These are phyloP conservation scores for Chaenocephalus aceratus DNA, from an alignment of 2,113 vertebrate genomes.

Conservation along the genomic window DNA sequence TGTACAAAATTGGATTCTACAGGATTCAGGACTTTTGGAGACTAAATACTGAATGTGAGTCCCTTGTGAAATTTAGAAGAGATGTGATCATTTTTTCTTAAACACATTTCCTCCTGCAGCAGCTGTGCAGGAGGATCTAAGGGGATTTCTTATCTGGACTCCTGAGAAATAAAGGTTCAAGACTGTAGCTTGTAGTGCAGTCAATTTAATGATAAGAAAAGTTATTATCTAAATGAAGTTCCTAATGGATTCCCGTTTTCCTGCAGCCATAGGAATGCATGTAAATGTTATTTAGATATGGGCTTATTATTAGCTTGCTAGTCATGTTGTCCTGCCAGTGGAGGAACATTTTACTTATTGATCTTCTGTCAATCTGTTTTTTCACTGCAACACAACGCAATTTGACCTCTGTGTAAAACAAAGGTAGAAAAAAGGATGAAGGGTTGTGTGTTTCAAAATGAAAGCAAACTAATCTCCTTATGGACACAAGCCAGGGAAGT, in stretches of 20 bases:
- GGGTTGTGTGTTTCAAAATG: neutral
- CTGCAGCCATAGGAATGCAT: neutral
- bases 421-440: conserved; percentile 22
- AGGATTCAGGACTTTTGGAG: neutral
- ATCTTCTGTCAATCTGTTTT: neutral
- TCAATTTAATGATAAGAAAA: conserved; percentile 33
- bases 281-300: neutral
- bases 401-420: conserved; percentile 7
- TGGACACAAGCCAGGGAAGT: conserved; percentile 34
- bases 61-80: neutral
- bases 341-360: neutral
- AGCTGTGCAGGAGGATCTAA: conserved; percentile 11
- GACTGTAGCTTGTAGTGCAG: neutral
- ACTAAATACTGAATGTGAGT: conserved; percentile 11
- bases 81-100: conserved; percentile 25
- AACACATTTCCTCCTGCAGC: neutral
- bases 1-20: neutral
- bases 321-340: neutral
- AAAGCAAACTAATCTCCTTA: conserved; percentile 6
- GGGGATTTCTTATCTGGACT: conserved; percentile 19
- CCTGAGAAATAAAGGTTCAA: conserved; percentile 12
- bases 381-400: neutral
- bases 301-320: neutral
- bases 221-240: conserved; percentile 24
- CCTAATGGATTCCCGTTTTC: conserved; percentile 5